Evolutionary conservation across 2,888 invertebrate genomes (phyloP).

Genomic region (Onthophagus sagittarius): DNA sequence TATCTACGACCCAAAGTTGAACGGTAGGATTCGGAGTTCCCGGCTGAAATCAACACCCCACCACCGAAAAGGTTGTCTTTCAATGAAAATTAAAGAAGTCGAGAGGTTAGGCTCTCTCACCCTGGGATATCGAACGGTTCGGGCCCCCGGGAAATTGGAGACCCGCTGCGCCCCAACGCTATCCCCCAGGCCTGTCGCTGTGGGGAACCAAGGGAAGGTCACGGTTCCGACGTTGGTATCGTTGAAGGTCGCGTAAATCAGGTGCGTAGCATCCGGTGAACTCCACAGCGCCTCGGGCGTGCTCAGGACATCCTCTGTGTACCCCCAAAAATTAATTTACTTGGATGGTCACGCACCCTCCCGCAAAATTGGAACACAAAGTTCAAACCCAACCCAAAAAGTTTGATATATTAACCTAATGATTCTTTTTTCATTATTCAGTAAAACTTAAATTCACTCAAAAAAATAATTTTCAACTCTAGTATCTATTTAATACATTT

Average conservation of each 20-base stretch:
- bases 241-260: conserved; percentile 85
- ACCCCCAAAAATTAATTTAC: background rate
- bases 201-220: conserved; percentile 78
- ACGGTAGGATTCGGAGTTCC: conserved; percentile 84
- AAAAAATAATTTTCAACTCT: too few species aligned
- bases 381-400: background rate
- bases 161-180: conserved; percentile 52
- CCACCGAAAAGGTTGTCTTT: background rate
- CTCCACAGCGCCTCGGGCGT: conserved; percentile 83
- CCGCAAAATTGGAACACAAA: background rate
- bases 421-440: background rate
- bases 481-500: too few species aligned
- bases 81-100: background rate
- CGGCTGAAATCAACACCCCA: conserved; percentile 53
- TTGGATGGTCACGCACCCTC: background rate
- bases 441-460: too few species aligned
- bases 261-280: conserved; percentile 73
- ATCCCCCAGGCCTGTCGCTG: conserved; percentile 60
- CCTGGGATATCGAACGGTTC: conserved; percentile 80
- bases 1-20: conserved; percentile 74
- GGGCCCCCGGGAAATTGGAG: conserved; percentile 70
- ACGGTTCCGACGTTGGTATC: conserved; percentile 74
- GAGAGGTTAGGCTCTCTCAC: conserved; percentile 46
- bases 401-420: background rate
- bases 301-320: conserved; percentile 82